Base-by-base conservation (phyloP, 2,113 vertebrate genomes). In the Todiramphus chloris region DNA sequence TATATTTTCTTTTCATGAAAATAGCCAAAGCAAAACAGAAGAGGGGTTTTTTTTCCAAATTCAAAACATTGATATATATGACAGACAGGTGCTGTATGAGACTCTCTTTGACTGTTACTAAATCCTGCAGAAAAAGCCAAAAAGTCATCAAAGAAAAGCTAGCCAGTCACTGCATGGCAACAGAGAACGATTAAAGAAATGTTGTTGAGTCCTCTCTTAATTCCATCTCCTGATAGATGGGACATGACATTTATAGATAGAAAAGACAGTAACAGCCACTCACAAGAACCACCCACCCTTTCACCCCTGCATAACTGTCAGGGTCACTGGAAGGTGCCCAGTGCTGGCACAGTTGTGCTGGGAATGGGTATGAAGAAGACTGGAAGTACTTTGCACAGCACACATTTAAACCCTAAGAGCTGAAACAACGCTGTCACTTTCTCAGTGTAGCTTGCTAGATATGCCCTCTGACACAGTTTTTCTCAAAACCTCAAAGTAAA, bases 381-480 rank as follows among this genome's bases (percentile, higher is more conserved):
- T 17, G 63, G 23, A 51, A 68, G 43, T 9, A 48, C 68, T 78
- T 37, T 68, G 21, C 80, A 44, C 66, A 37, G 86, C 80, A 50
- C 68, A 76, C 55, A 4, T 58, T 62, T 15, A 79, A 94, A 37
- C 66, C 59, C 44, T 74, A 77, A 76, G 73, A 37, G 59, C 78
- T 85, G 51, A 58, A 96, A 60, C 76, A 93, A 12, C 11, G 31
- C 87, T 93, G 91, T 60, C 93, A 70, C 63, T 69, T 48, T 56
- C 75, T 67, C 73, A 63, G 74, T 18, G 16, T 5, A 75, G 77
- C 87, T 70, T 43, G 3, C 87, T 79, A 90, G 81, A 23, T 37
- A 28, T 91, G 89, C 94, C 84, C 94, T 96, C 91, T 93, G 94
- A 94, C 95, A 95, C 63, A 79, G 62, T 33, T 93, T 90, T 84